Percentiles rank a stretch among this genome's conserved stretches.
Conservation (phyloP, 2,888 invertebrate genomes). For the Saturnia pavonia region DNA sequence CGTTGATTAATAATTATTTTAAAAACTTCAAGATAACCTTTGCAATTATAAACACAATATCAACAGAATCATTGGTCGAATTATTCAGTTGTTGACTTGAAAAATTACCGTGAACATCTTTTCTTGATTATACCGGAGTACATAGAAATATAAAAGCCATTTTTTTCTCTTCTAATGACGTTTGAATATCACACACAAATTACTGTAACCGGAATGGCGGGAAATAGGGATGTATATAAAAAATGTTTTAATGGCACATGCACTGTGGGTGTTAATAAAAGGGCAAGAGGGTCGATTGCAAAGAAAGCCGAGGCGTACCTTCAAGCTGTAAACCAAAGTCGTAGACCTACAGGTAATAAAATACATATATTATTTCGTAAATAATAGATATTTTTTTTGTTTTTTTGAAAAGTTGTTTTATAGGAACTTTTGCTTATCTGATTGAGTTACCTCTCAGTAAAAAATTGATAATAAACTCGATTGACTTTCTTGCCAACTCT, state of each 20-base stretch:
- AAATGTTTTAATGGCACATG: conserved; percentile 60
- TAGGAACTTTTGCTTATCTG: too few relatives aligned
- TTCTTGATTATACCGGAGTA: neutral
- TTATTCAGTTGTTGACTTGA: conserved; percentile 37
- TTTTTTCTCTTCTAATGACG: conserved; percentile 44
- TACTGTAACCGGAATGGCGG: conserved; percentile 58
- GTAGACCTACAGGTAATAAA: conserved; percentile 33
- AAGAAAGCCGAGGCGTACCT: conserved; percentile 68
- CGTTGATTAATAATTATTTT: conserved; percentile 32
- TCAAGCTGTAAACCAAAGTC: conserved; percentile 63
- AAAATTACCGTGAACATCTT: conserved; percentile 43
- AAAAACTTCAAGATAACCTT: conserved; percentile 52
- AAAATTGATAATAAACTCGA: too few relatives aligned
- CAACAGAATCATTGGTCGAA: conserved; percentile 26
- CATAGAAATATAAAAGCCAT: conserved; percentile 20
- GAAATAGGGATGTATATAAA: conserved; percentile 55
- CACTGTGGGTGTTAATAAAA: conserved; percentile 55
- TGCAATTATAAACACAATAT: conserved; percentile 37
- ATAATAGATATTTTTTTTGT: too few relatives aligned
- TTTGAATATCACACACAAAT: conserved; percentile 60
- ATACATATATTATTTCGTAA: too few relatives aligned
- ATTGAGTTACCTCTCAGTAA: too few relatives aligned
- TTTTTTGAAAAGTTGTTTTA: too few relatives aligned
- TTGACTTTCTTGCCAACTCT: too few relatives aligned
- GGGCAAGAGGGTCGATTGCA: conserved; percentile 56